These are phyloP conservation scores for Eupithecia insigniata DNA, from an alignment of 2,888 invertebrate genomes.

Conservation along the genomic window DNA sequence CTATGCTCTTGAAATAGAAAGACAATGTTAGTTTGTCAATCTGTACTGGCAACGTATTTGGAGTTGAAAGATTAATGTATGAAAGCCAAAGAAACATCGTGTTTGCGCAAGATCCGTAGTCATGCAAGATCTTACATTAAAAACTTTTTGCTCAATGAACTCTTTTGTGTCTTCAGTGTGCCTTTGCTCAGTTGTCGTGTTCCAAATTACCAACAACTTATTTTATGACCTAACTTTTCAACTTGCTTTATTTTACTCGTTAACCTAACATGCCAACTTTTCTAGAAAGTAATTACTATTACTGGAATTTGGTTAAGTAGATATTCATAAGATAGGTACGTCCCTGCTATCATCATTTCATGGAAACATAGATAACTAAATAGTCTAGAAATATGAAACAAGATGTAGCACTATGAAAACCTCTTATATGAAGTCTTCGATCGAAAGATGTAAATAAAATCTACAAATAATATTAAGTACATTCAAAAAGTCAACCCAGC, in stretches of 20 bases:
- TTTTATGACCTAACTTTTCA: not conserved
- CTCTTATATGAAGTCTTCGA: not conserved
- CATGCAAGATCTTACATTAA: constrained; percentile 3
- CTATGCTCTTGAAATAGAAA: not conserved
- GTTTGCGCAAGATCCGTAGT: constrained; percentile 1
- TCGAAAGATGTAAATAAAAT: not conserved
- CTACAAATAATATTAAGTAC: not conserved
- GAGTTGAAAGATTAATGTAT: not conserved
- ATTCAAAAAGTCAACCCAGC: not conserved
- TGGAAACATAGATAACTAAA: not conserved
- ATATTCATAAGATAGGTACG: not conserved
- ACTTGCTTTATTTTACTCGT: not conserved
- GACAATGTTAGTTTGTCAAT: not conserved
- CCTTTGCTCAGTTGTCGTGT: not conserved
- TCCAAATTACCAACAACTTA: not conserved
- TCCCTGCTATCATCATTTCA: too few relatives aligned
- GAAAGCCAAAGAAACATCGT: not conserved
- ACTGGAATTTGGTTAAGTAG: not conserved
- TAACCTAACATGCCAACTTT: not conserved
- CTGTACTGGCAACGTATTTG: not conserved
- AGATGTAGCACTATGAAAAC: not conserved
- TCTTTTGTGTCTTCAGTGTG: not conserved
- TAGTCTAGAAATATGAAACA: not conserved
- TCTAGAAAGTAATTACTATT: not conserved
- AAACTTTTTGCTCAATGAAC: constrained; percentile 9